Conservation (phyloP, 2,797 vertebrate species). For the Anableps anableps region DNA sequence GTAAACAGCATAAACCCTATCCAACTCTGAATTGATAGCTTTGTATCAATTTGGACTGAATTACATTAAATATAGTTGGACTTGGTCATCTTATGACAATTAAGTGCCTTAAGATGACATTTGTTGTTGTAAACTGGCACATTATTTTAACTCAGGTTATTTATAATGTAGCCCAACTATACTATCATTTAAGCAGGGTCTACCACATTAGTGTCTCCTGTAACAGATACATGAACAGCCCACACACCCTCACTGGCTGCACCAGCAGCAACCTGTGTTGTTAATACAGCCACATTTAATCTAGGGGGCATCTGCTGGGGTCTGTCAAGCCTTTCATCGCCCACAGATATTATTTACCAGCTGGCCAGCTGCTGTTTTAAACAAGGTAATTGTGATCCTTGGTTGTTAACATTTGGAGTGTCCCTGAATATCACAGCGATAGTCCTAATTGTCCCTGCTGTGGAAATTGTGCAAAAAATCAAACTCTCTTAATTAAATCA, state of each 20-base stretch:
- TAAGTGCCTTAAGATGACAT: background rate
- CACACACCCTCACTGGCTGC: background rate
- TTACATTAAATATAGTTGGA: background rate
- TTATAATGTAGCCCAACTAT: background rate
- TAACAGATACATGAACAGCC: conserved; percentile 2
- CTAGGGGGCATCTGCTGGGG: background rate
- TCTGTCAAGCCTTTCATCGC: conserved; percentile 28
- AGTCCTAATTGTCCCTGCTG: conserved; percentile 52
- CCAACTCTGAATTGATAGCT: background rate
- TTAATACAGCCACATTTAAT: conserved; percentile 8
- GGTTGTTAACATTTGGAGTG: conserved; percentile 55
- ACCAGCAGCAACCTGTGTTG: background rate
- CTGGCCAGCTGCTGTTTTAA: conserved; percentile 46
- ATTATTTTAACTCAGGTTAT: background rate
- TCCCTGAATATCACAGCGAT: conserved; percentile 24
- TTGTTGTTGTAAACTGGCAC: background rate
- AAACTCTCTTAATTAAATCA: conserved; percentile 49
- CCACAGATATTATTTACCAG: conserved; percentile 43
- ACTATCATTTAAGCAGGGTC: background rate
- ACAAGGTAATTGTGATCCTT: conserved; percentile 58
- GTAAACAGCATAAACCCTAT: background rate
- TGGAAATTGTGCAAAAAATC: conserved; percentile 51
- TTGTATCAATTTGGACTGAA: background rate
- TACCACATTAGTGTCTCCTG: background rate
- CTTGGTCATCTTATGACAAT: background rate